phyloP scores from a whole-genome alignment of 1,140 invertebrate species.

The Lineus longissimus region DNA sequence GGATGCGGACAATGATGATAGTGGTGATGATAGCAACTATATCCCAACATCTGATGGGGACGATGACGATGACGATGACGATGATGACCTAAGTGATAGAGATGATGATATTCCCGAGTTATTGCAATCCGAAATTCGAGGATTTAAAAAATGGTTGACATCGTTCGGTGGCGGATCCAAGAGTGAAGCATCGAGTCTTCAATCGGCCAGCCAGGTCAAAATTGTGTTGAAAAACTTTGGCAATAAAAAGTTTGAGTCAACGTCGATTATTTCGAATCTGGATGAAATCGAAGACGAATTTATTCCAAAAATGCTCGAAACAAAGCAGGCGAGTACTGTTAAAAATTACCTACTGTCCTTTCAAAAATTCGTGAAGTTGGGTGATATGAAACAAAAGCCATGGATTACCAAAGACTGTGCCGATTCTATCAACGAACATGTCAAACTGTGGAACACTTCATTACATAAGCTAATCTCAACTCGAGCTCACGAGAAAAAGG shows the following conservation, averaged over 20 bases:
- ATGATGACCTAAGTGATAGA: background rate
- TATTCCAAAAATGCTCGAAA: background rate
- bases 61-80: background rate
- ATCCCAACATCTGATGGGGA: background rate
- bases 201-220: background rate
- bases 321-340: no score
- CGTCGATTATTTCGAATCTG: background rate
- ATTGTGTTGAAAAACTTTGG: background rate
- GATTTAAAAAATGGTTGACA: background rate
- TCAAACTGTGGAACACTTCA: background rate
- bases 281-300: background rate
- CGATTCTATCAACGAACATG: background rate
- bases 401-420: background rate
- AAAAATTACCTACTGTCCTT: background rate
- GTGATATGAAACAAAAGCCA: background rate
- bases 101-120: background rate
- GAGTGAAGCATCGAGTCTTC: background rate
- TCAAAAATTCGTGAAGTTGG: background rate
- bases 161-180: background rate
- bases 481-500: background rate
- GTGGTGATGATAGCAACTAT: background rate
- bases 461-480: background rate
- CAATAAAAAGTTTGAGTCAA: background rate
- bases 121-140: background rate
- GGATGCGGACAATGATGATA: background rate